These are phyloP conservation scores for Heterodera schachtii DNA, from an alignment of 1,140 invertebrate species.

Conservation along the genomic window DNA sequence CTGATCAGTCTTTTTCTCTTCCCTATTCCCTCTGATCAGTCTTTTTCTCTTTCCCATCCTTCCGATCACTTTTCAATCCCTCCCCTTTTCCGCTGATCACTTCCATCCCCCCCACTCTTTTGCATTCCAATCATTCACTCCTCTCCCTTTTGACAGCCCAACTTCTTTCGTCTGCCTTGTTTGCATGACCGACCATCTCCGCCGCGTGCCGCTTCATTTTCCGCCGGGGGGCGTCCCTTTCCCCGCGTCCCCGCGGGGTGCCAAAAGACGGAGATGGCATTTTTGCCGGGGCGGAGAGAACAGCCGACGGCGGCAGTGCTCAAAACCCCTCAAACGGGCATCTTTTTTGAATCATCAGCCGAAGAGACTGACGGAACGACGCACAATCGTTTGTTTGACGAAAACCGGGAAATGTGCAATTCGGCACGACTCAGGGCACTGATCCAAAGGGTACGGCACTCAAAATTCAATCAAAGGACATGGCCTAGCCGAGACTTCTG, in stretches of 20 bases:
- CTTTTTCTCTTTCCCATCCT: no score
- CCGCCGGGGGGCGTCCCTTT: neutral
- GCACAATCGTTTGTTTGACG: neutral
- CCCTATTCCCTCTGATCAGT: no score
- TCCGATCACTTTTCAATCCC: no score
- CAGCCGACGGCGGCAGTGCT: neutral
- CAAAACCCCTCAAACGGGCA: neutral
- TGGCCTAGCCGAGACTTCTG: no score
- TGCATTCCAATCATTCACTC: no score
- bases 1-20: no score
- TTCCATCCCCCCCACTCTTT: no score
- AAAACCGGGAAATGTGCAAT: conserved; percentile 41
- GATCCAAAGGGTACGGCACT: conserved; percentile 19
- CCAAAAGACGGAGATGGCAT: neutral
- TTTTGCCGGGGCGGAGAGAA: neutral
- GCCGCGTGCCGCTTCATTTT: neutral
- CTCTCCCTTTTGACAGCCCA: neutral
- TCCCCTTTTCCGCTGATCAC: no score
- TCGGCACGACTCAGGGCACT: conserved; percentile 21
- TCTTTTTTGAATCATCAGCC: neutral
- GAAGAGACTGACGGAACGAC: neutral
- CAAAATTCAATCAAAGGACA: no score
- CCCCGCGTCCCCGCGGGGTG: neutral
- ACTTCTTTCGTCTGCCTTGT: neutral
- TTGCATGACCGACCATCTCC: neutral